phyloP scores from a whole-genome alignment of 2,888 invertebrate genomes.

The Plebejus anna region DNA sequence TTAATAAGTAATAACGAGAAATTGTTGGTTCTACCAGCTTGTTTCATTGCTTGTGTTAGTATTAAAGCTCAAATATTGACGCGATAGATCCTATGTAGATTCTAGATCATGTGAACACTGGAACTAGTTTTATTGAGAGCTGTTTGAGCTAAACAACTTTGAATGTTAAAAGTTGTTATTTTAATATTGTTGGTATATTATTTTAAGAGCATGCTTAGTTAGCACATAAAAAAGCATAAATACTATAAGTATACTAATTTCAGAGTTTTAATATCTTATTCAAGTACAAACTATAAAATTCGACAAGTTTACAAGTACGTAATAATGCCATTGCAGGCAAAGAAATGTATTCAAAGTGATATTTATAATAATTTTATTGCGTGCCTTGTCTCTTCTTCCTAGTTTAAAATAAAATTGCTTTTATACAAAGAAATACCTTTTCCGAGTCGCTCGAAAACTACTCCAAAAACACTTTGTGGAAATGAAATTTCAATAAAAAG shows the following conservation, averaged over 20 bases:
- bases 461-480: neutral
- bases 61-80: constrained; percentile 13
- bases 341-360: no score
- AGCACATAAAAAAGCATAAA: no score
- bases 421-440: neutral
- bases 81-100: neutral
- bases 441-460: neutral
- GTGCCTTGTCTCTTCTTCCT: no score
- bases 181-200: no score
- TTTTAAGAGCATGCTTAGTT: no score
- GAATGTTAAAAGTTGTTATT: no score
- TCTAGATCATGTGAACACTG: neutral
- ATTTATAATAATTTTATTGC: no score
- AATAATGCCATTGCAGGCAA: no score
- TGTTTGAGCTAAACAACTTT: neutral
- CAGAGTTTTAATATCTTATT: no score
- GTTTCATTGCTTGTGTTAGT: constrained; percentile 10
- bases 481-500: neutral
- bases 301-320: no score
- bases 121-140: neutral
- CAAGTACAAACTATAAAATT: no score
- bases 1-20: constrained; percentile 22
- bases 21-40: constrained; percentile 9
- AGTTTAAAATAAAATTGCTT: neutral
- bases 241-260: no score